Conservation (phyloP, 1,140 invertebrate species). For the Ostrea edulis region DNA sequence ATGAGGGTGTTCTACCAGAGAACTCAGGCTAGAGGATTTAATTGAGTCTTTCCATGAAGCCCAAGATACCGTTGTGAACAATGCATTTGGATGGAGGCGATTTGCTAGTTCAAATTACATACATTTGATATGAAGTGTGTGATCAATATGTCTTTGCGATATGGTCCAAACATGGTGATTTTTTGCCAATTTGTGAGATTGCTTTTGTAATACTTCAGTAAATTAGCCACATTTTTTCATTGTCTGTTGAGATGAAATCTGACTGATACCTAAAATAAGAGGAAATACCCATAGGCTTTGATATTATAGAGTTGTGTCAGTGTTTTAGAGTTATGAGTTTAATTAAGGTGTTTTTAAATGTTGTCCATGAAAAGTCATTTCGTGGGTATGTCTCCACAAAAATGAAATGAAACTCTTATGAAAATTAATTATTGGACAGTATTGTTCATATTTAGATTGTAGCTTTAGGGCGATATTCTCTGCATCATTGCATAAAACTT, state of each 20-base stretch:
- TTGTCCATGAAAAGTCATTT: no score
- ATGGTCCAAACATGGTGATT: background rate
- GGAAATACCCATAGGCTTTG: background rate
- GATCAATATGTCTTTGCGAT: conserved; percentile 19
- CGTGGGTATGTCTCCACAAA: no score
- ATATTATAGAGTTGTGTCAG: no score
- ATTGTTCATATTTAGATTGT: no score
- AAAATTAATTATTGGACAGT: no score
- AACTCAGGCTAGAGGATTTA: conserved; percentile 3
- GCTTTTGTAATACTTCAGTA: background rate
- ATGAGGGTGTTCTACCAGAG: background rate
- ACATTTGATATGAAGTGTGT: conserved; percentile 4
- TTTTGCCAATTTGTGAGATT: conserved; percentile 32
- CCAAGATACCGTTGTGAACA: background rate
- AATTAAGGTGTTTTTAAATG: no score
- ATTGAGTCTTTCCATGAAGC: background rate
- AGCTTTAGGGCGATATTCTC: no score
- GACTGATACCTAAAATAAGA: background rate
- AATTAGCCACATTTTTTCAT: background rate
- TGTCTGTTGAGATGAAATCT: background rate
- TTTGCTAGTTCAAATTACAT: background rate
- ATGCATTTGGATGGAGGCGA: background rate
- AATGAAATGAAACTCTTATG: no score
- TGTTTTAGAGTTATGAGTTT: no score
- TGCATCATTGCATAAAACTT: no score